These are phyloP conservation scores for Eriocheir sinensis DNA, from an alignment of 1,140 invertebrate species.

Conservation along the genomic window DNA sequence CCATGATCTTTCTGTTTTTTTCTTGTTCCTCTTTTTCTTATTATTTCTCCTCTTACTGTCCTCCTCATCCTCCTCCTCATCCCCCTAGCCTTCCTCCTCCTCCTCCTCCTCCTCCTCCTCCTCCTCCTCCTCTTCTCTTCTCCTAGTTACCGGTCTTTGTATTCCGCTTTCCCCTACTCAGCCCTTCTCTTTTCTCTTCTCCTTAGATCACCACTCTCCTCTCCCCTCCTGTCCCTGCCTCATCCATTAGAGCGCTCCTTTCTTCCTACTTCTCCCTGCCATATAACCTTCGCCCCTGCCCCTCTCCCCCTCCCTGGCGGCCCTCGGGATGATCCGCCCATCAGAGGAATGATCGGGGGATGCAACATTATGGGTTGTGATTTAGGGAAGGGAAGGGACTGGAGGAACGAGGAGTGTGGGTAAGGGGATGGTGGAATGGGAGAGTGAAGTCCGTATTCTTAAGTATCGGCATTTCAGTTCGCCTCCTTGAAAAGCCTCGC, in stretches of 20 bases:
- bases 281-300: background rate
- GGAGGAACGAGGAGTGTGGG: too few relatives aligned
- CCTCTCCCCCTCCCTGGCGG: background rate
- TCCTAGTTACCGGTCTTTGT: too few relatives aligned
- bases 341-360: background rate
- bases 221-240: background rate
- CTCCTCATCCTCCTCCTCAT: too few relatives aligned
- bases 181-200: background rate
- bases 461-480: too few relatives aligned
- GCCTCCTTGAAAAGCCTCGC: too few relatives aligned
- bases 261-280: background rate
- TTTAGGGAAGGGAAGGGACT: background rate
- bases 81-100: too few relatives aligned
- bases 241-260: background rate
- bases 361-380: background rate
- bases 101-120: background rate
- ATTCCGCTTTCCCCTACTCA: background rate
- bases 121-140: too few relatives aligned
- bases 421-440: too few relatives aligned
- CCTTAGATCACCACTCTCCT: background rate
- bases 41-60: background rate
- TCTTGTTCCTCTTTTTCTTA: too few relatives aligned
- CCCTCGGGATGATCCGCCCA: background rate
- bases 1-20: too few relatives aligned
- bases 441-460: too few relatives aligned